Base-by-base conservation (phyloP, 2,797 vertebrate genomes). In the Danio jaintianensis region DNA sequence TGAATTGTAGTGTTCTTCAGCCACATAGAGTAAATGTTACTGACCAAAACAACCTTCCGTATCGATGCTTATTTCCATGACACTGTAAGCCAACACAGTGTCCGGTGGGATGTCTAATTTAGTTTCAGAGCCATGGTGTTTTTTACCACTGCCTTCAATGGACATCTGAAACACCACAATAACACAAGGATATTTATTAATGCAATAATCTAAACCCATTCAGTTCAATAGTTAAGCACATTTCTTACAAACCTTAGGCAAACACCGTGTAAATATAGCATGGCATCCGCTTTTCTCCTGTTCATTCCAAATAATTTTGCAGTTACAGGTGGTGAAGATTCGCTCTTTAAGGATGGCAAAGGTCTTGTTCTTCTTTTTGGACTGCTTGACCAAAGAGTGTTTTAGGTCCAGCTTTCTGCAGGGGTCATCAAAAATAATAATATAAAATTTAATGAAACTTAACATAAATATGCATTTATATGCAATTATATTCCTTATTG, bases 281-380 rank as follows among this genome's bases (percentile, higher is more conserved):
- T 87, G 90, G 12, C 87, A 85, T 70, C 13, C 29, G 53, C 80
- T 93, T 77, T 94, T 91, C 1, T 91, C 88, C 86, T 93, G 93
- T n/a, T 86, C 70, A 0, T 87, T 94, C 86, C 94, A 93, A 0
- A 87, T 92, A 85, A 99, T 90, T 0, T 87, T 85, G 79, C 96
- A 96, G 71, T 89, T 85, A 53, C 90, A 87, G 6, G 93, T 95
- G 7, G 96, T 98, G 83, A 96, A 38, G 63, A 99, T 94, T 88
- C 94, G 94, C 88, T 97, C 94, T 18, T 91, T 96, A 90, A 99
- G 86, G 62, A 99, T 72, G 0, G 94, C 94, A 81, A 98, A 89
- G 48, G 94, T 89, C 15, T 94, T 94, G 0, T 89, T 87, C 63
- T 72, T 88, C 84, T 93, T 94, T 59, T 93, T 81, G 12, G 93